These are phyloP conservation scores for Stenoptilia bipunctidactyla DNA, from an alignment of 2,888 invertebrate genomes.

Conservation along the genomic window DNA sequence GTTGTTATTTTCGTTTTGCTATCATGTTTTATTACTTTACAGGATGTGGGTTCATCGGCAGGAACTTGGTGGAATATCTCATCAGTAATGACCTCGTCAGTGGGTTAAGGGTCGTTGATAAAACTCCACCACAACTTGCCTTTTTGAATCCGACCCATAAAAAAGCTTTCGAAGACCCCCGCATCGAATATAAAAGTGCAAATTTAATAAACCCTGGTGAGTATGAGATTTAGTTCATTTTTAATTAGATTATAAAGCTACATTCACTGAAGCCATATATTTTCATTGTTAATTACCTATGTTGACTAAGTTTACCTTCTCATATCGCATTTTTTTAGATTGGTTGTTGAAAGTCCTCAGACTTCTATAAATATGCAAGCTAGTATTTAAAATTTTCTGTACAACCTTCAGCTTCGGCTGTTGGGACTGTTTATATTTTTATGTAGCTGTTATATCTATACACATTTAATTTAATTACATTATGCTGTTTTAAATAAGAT, in stretches of 20 bases:
- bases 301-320: too few species aligned
- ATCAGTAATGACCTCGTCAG: slow-evolving; percentile 82
- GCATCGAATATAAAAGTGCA: slow-evolving; percentile 90
- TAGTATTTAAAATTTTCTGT: too few species aligned
- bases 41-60: slow-evolving; percentile 96
- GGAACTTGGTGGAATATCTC: slow-evolving; percentile 87
- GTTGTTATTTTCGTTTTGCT: slow-evolving; percentile 14
- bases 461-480: too few species aligned
- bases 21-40: slow-evolving; percentile 21
- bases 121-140: slow-evolving; percentile 93
- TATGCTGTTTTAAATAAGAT: too few species aligned
- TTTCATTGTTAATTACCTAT: too few species aligned
- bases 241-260: slow-evolving; percentile 1
- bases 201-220: slow-evolving; percentile 91
- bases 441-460: too few species aligned
- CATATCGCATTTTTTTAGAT: too few species aligned
- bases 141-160: slow-evolving; percentile 85
- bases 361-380: too few species aligned
- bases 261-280: background rate
- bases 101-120: slow-evolving; percentile 86
- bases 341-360: too few species aligned
- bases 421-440: too few species aligned
- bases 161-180: slow-evolving; percentile 78
- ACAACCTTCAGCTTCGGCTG: too few species aligned
- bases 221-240: slow-evolving; percentile 18